These are phyloP conservation scores for Phytoseiulus persimilis DNA, from an alignment of 2,888 invertebrate genomes.

Conservation along the genomic window DNA sequence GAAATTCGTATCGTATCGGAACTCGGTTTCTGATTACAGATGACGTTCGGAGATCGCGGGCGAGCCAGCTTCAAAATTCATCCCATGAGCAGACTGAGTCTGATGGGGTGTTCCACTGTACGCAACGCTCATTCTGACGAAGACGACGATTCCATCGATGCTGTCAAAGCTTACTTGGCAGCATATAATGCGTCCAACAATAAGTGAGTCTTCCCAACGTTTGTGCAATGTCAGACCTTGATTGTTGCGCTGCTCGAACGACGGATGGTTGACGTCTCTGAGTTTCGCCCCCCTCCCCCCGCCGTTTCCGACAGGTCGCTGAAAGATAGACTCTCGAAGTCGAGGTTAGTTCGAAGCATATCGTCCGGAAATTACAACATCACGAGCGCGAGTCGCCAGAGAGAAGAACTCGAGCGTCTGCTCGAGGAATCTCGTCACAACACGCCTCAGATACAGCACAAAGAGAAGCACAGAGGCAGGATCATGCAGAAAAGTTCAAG, in stretches of 20 bases:
- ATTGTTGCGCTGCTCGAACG: too few relatives aligned
- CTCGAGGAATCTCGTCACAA: constrained; percentile 44
- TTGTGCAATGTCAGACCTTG: not conserved
- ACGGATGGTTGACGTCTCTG: not conserved
- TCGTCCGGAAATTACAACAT: constrained; percentile 46
- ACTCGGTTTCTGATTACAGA: not conserved
- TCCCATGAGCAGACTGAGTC: constrained; percentile 44
- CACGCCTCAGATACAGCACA: constrained; percentile 42
- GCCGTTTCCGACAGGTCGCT: constrained; percentile 41
- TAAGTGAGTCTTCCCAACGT: constrained; percentile 40
- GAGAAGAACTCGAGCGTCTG: constrained; percentile 45
- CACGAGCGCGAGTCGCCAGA: constrained; percentile 43
- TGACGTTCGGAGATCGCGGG: constrained; percentile 20
- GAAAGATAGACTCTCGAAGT: constrained; percentile 45
- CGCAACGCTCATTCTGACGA: constrained; percentile 42
- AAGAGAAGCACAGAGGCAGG: not conserved
- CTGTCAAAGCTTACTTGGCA: constrained; percentile 39
- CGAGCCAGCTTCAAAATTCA: constrained; percentile 42
- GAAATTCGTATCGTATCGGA: too few relatives aligned
- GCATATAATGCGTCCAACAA: constrained; percentile 39
- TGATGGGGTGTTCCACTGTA: constrained; percentile 42
- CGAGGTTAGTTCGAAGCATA: constrained; percentile 45
- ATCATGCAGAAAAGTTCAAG: constrained; percentile 45
- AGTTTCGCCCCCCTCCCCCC: not conserved
- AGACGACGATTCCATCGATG: constrained; percentile 43